Evolutionary conservation across 2,797 vertebrate species (phyloP).

Genomic region (Spinus pinus): DNA sequence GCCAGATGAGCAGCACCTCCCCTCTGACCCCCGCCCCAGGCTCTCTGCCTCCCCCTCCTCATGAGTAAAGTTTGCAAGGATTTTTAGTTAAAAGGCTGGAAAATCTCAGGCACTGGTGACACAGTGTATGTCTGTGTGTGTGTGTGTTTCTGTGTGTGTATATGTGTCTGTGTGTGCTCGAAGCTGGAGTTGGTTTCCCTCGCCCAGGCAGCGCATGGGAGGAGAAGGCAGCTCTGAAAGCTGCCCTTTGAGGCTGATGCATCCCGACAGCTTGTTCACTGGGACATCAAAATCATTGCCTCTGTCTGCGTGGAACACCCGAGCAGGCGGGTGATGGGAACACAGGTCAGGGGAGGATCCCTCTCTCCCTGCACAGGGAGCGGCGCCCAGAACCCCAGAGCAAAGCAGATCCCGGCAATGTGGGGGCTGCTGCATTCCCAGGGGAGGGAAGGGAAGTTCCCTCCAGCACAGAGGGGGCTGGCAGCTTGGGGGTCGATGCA

Average conservation of each 20-base stretch:
- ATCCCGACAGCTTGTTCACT: constrained; percentile 62
- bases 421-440: not conserved
- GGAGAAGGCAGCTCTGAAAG: constrained; percentile 2
- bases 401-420: accelerated
- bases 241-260: constrained; percentile 66
- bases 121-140: accelerated
- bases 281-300: constrained; percentile 56
- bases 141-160: accelerated
- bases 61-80: not conserved
- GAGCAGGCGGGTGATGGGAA: not conserved
- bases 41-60: not conserved
- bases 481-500: not conserved
- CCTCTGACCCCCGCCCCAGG: accelerated
- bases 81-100: not conserved
- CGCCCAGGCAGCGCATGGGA: not conserved
- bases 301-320: constrained; percentile 21
- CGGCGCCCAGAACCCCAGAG: not conserved
- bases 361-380: not conserved
- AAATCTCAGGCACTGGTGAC: not conserved
- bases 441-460: not conserved
- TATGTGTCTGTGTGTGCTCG: no score
- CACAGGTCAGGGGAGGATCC: constrained; percentile 7
- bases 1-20: accelerated
- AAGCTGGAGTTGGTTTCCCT: not conserved
- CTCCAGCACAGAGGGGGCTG: accelerated